phyloP scores from a whole-genome alignment of 2,797 vertebrate genomes.

The Vipera latastei region DNA sequence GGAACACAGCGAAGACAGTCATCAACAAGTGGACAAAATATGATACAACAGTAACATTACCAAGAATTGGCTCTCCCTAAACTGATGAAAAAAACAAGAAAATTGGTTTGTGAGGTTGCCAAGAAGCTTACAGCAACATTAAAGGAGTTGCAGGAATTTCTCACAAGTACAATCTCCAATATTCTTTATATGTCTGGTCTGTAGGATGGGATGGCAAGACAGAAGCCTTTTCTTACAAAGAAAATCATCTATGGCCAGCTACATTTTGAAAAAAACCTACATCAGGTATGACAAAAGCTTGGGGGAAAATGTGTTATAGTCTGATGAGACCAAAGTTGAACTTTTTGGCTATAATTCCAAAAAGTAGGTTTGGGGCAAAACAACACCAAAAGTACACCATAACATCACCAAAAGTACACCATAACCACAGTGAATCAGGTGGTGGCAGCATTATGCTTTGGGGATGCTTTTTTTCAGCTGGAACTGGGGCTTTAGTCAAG shows the following conservation, averaged over 20 bases:
- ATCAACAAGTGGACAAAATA: background rate
- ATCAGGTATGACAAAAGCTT: background rate
- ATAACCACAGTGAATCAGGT: background rate
- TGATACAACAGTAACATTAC: background rate
- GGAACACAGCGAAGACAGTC: background rate
- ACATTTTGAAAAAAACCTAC: background rate
- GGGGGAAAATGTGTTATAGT: background rate
- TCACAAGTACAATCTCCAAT: background rate
- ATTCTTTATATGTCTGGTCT: background rate
- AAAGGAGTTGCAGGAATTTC: background rate
- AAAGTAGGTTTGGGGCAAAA: background rate
- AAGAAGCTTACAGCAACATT: background rate
- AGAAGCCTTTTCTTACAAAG: background rate
- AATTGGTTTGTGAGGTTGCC: background rate
- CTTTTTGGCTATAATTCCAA: background rate
- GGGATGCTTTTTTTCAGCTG: background rate
- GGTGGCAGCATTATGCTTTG: background rate
- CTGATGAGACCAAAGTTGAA: background rate
- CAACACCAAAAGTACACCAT: background rate
- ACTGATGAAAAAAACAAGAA: background rate
- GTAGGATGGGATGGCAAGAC: background rate
- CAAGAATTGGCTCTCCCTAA: background rate
- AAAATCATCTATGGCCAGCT: background rate
- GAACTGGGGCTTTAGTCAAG: background rate
- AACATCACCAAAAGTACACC: background rate